Evolutionary conservation across 92 coral and sea anemone species (phyloP).

Genomic region (Paragorgia papillata): DNA sequence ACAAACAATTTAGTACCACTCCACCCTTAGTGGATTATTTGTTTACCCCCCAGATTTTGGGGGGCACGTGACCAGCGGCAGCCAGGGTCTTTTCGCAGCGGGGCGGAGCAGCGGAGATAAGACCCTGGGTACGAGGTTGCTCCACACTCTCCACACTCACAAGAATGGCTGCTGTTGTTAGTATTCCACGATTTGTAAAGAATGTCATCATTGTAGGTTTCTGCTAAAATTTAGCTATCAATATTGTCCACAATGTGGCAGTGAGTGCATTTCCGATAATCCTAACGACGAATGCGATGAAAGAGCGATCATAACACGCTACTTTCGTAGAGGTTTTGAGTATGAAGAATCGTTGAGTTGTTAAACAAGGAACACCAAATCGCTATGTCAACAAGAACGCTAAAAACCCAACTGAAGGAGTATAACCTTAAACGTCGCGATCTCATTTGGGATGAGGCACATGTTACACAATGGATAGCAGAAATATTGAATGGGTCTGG

Average conservation of each 20-base stretch:
- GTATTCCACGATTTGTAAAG: background rate
- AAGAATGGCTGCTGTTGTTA: too few species aligned
- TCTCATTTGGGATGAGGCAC: conserved; percentile 23
- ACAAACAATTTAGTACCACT: too few species aligned
- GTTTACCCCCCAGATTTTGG: too few species aligned
- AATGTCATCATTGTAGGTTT: background rate
- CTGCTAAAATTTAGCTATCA: background rate
- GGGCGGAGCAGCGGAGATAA: too few species aligned
- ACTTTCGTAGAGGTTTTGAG: conserved; percentile 4
- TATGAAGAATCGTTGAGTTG: conserved; percentile 17
- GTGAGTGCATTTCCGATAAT: background rate
- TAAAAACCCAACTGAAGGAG: background rate
- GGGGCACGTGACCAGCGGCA: too few species aligned
- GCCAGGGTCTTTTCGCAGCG: too few species aligned
- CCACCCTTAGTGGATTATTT: too few species aligned
- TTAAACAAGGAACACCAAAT: conserved; percentile 4
- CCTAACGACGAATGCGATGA: background rate
- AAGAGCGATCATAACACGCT: background rate
- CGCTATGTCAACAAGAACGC: conserved; percentile 13
- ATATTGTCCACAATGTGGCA: conserved; percentile 12
- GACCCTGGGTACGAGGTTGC: too few species aligned
- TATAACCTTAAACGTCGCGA: conserved; percentile 15
- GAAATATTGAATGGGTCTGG: conserved; percentile 56
- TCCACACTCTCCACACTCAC: too few species aligned
- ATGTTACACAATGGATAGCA: conserved; percentile 27